These are phyloP conservation scores for Pentalonia nigronervosa DNA, from an alignment of 1,140 invertebrate species.

Conservation along the genomic window DNA sequence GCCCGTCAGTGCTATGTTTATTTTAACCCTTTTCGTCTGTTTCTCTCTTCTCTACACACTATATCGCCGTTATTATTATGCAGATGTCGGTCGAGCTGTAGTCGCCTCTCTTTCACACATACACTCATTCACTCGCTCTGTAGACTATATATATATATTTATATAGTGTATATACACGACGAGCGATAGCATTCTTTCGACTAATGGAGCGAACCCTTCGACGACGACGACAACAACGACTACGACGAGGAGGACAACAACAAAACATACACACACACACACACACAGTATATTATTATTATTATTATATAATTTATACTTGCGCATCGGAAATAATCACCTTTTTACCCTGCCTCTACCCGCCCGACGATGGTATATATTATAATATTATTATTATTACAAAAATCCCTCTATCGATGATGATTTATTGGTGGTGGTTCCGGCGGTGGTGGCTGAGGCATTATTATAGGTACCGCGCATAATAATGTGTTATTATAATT, in stretches of 20 bases:
- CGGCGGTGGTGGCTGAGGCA: background rate
- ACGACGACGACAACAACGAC: background rate
- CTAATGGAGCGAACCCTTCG: constrained; percentile 36
- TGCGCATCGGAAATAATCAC: constrained; percentile 8
- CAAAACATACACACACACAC: background rate
- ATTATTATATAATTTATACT: constrained; percentile 13
- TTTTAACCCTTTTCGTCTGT: constrained; percentile 12
- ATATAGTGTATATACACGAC: background rate
- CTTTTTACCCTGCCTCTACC: background rate
- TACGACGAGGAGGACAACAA: background rate
- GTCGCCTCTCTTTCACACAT: background rate
- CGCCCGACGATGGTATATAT: background rate
- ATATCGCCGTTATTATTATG: background rate
- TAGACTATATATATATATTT: background rate
- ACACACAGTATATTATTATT: background rate
- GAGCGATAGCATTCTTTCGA: background rate
- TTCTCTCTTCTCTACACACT: constrained; percentile 7
- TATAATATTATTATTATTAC: constrained; percentile 4
- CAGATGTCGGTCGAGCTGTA: background rate
- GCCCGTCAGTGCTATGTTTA: background rate
- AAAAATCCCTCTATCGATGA: background rate
- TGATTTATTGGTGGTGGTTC: background rate
- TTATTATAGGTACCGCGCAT: background rate
- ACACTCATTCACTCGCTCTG: background rate
- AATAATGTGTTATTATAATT: background rate